Base-by-base conservation (phyloP, 2,113 vertebrate species). In the Myodes glareolus region DNA sequence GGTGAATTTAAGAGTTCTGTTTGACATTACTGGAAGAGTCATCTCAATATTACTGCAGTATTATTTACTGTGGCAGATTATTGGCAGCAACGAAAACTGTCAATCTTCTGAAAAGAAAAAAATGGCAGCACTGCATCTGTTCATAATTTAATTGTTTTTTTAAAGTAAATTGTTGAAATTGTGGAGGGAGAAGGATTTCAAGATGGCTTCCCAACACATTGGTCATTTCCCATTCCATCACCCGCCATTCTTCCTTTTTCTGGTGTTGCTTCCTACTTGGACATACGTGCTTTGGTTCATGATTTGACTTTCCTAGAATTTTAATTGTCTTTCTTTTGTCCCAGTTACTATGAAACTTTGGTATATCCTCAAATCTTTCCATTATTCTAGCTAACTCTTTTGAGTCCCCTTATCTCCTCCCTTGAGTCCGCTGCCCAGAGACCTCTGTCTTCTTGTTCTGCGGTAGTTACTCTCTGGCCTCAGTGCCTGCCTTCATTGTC, bases 1-100 rank as follows among this genome's bases (percentile, higher is more conserved):
- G 3, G 78, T 91, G 45, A 80, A 92, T 80, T 95, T 65, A 94
- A 81, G 36, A 88, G 0, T 84, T 89, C 17, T 92, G 75, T 85
- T 92, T 94, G 31, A 67, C 21, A 84, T 90, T 85, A 85, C 13
- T 70, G 11, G 25, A 80, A 93, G 65, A 86, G 16, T 76, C 25
- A 90, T 97, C 19, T 85, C 21, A 85, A 39, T 9, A 19, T 70
- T 95, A 63, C 7, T 85, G 14, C 0, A 77, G 11, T 21, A 67
- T 84, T 81, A 45, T 96, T 90, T 80, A 92, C 72, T 27, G 72
- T 61, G 9, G 6, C 5, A 50, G 33, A 7, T 55, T 81, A 39
- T 5, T 80, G 7, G 3, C 42, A 47, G 7, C 45, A 42, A 80
- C 88, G 21, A 33, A 92, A 85, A 50, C n/a, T 80, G 7, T 84